Percentiles rank a stretch among this genome's conserved stretches.
These are phyloP conservation scores for Aythya baeri DNA, from an alignment of 2,113 vertebrate genomes.

Conservation along the genomic window DNA sequence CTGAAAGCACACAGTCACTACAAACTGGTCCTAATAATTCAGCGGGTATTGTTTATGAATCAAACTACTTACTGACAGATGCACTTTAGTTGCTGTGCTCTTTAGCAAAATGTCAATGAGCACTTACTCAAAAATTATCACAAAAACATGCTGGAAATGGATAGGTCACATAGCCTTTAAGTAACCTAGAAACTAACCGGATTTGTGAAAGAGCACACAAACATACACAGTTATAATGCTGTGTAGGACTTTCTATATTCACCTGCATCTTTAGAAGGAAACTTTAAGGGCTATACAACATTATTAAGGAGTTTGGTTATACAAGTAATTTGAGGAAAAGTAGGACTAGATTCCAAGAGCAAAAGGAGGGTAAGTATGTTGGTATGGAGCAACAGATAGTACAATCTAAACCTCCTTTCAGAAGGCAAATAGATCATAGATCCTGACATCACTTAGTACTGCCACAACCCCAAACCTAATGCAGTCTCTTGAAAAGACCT, in stretches of 20 bases:
- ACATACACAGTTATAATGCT: rapidly evolving
- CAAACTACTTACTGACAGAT: not conserved
- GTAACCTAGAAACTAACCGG: not conserved
- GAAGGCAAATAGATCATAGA: not conserved
- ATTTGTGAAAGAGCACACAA: not conserved
- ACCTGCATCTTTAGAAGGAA: not conserved
- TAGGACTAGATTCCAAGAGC: not conserved
- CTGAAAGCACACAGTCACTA: not conserved
- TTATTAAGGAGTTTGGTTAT: not conserved
- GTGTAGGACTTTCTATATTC: not conserved
- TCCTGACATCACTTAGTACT: not conserved
- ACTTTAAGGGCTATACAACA: not conserved
- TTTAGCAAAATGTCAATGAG: not conserved
- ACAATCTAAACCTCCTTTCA: not conserved
- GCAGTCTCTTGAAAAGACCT: not conserved
- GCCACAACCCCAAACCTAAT: not conserved
- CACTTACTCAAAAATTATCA: not conserved
- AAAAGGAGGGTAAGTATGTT: rapidly evolving
- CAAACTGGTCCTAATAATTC: not conserved
- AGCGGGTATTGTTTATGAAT: not conserved
- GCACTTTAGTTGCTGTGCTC: not conserved
- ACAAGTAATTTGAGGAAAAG: not conserved
- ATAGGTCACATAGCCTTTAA: not conserved
- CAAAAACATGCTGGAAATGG: not conserved
- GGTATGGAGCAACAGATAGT: not conserved